A percentile compares a stretch with the other conserved stretches of the same genome.
Evolutionary conservation across 1,140 invertebrate genomes (phyloP).

Genomic region (Bombus consobrinus): DNA sequence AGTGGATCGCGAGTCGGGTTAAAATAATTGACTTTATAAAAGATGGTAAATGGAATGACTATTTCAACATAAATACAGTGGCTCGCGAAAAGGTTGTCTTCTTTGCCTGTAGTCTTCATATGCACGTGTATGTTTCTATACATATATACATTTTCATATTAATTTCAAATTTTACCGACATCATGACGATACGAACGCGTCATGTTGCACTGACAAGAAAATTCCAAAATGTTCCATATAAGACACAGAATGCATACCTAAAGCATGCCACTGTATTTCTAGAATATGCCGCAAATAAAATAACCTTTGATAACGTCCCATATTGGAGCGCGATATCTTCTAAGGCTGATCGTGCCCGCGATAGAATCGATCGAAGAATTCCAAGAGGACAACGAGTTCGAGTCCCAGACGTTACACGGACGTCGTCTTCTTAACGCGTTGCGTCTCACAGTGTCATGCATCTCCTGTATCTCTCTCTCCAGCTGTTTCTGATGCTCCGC

Average conservation of each 20-base stretch:
- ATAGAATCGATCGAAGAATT: slow-evolving; percentile 69
- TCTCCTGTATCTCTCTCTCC: slow-evolving; percentile 71
- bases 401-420: slow-evolving; percentile 67
- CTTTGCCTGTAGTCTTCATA: background rate
- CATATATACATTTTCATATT: background rate
- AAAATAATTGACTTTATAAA: slow-evolving; percentile 25
- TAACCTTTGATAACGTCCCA: slow-evolving; percentile 72
- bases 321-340: slow-evolving; percentile 51
- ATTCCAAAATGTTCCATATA: no score
- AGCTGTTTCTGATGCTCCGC: slow-evolving; percentile 70
- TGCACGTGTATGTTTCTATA: background rate
- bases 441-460: slow-evolving; percentile 72
- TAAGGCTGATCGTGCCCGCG: slow-evolving; percentile 57
- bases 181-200: no score
- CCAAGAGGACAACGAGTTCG: slow-evolving; percentile 69
- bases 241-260: no score
- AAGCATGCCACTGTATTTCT: no score
- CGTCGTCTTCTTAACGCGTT: slow-evolving; percentile 64
- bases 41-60: no score
- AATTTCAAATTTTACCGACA: no score
- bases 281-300: background rate
- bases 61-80: background rate
- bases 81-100: background rate
- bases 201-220: no score
- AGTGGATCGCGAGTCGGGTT: background rate